phyloP scores from a whole-genome alignment of 1,140 invertebrate genomes.

The Nymphalis io region DNA sequence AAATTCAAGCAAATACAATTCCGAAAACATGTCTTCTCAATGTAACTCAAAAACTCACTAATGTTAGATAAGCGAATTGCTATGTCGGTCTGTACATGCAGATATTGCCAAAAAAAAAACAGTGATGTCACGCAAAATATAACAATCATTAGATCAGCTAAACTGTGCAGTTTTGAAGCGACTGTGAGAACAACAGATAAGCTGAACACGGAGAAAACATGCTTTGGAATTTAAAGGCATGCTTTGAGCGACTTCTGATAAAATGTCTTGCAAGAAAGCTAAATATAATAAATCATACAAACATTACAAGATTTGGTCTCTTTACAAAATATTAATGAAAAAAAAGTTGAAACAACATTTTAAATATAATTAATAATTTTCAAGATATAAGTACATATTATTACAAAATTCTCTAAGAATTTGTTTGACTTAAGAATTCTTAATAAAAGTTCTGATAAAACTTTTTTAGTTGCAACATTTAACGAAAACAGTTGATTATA shows the following conservation, averaged over 20 bases:
- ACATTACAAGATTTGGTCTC: conserved; percentile 20
- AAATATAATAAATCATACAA: conserved; percentile 42
- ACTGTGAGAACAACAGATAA: conserved; percentile 51
- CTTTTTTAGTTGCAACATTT: too few species aligned
- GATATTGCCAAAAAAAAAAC: conserved; percentile 42
- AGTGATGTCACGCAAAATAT: conserved; percentile 42
- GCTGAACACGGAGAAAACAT: conserved; percentile 65
- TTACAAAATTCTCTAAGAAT: too few species aligned
- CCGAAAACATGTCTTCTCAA: conserved; percentile 68
- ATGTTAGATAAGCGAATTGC: conserved; percentile 48
- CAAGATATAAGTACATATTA: too few species aligned
- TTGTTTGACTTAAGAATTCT: too few species aligned
- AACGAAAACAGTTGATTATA: too few species aligned
- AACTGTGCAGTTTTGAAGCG: conserved; percentile 49
- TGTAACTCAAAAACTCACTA: conserved; percentile 36
- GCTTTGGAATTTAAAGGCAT: conserved; percentile 47
- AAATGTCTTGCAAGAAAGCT: conserved; percentile 21
- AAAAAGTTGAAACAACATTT: too few species aligned
- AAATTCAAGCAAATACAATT: conserved; percentile 37
- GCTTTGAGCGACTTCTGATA: not conserved
- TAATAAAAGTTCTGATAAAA: too few species aligned
- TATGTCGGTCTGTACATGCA: conserved; percentile 44
- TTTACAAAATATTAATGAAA: not conserved
- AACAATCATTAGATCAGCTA: conserved; percentile 43
- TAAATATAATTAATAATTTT: too few species aligned